Percentiles rank a stretch among this genome's conserved stretches.
Evolutionary conservation across 1,140 invertebrate species (phyloP).

Genomic region (Globodera rostochiensis): DNA sequence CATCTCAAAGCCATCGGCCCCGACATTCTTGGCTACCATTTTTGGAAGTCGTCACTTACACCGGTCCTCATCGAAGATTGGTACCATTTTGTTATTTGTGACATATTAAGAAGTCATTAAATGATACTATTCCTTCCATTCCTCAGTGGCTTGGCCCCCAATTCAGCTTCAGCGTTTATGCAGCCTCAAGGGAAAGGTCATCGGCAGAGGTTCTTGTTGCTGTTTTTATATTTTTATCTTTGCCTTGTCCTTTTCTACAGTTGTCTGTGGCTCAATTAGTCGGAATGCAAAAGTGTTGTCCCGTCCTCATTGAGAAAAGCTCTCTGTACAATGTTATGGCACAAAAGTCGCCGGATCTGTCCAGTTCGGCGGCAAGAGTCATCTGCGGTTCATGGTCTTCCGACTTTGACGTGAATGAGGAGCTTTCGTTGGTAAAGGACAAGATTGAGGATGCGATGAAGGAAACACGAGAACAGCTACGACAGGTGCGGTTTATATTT

Average conservation of each 20-base stretch:
- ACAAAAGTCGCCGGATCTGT: slow-evolving; percentile 28
- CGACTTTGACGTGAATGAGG: slow-evolving; percentile 39
- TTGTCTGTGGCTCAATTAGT: slow-evolving; percentile 32
- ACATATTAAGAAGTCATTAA: too few relatives aligned
- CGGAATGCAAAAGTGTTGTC: slow-evolving; percentile 52
- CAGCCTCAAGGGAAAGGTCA: slow-evolving; percentile 48
- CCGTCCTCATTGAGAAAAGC: slow-evolving; percentile 54
- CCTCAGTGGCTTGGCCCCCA: slow-evolving; percentile 62
- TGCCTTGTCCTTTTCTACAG: slow-evolving; percentile 11
- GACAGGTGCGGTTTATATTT: too few relatives aligned
- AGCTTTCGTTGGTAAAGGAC: slow-evolving; percentile 45
- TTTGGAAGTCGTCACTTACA: slow-evolving; percentile 59
- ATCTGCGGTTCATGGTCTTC: slow-evolving; percentile 56
- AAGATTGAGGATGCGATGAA: slow-evolving; percentile 55
- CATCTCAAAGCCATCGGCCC: slow-evolving; percentile 14
- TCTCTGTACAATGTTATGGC: slow-evolving; percentile 6
- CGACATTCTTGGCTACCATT: slow-evolving; percentile 48
- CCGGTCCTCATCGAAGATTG: slow-evolving; percentile 59
- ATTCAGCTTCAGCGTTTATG: slow-evolving; percentile 57
- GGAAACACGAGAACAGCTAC: neutral
- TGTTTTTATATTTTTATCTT: slow-evolving; percentile 8
- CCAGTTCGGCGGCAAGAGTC: slow-evolving; percentile 38
- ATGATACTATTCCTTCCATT: neutral
- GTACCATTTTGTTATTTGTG: neutral
- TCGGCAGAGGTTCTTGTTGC: slow-evolving; percentile 9